A percentile compares a stretch with the other conserved stretches of the same genome.
Evolutionary conservation across 1,140 invertebrate genomes (phyloP).

Genomic region (Aphidius gifuensis): DNA sequence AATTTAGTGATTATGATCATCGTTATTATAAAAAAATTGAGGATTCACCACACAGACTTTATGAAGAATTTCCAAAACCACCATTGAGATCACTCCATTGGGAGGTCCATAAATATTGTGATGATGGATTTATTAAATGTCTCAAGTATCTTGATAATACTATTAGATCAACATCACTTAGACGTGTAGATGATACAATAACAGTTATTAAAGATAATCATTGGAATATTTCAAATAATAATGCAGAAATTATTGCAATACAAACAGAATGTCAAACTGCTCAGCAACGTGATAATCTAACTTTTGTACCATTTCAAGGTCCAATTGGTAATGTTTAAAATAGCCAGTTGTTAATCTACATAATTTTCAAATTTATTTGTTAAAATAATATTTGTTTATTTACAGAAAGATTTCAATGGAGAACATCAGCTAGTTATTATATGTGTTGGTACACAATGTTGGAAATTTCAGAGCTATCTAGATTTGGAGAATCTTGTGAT

Average conservation of each 20-base stretch:
- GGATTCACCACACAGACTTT: conserved; percentile 40
- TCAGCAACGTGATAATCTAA: conserved; percentile 47
- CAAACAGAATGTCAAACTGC: conserved; percentile 55
- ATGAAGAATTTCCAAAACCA: conserved; percentile 56
- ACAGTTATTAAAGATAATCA: conserved; percentile 52
- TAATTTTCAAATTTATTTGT: background rate
- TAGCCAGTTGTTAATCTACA: too few relatives aligned
- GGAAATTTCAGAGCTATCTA: conserved; percentile 51
- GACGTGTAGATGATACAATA: conserved; percentile 54
- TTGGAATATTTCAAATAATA: conserved; percentile 44
- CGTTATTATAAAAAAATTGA: conserved; percentile 44
- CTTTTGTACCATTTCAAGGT: conserved; percentile 57
- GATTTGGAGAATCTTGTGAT: conserved; percentile 59
- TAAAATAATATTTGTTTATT: background rate
- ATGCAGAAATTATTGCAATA: conserved; percentile 43
- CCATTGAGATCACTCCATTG: conserved; percentile 59
- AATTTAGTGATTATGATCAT: conserved; percentile 64
- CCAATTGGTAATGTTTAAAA: conserved; percentile 40
- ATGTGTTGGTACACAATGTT: conserved; percentile 67
- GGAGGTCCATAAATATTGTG: conserved; percentile 61
- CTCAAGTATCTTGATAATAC: conserved; percentile 57
- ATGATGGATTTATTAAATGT: conserved; percentile 55
- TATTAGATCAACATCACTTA: conserved; percentile 41
- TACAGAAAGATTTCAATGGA: conserved; percentile 60
- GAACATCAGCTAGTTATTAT: conserved; percentile 62